A percentile compares a stretch with the other conserved stretches of the same genome.
These are phyloP conservation scores for Watsonalla cultraria DNA, from an alignment of 2,888 invertebrate species.

Conservation along the genomic window DNA sequence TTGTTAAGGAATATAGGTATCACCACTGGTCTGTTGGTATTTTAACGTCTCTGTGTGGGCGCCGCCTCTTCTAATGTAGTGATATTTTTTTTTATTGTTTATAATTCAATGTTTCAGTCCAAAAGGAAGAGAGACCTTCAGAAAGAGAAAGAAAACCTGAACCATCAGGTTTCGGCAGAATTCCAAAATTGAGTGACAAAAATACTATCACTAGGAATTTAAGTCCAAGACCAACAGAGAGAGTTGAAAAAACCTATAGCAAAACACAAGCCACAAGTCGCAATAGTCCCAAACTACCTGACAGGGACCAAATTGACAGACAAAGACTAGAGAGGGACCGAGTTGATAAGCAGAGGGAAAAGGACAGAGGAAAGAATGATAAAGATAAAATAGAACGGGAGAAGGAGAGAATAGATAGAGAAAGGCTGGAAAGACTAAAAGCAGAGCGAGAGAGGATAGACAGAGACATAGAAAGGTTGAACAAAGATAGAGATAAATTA, in stretches of 20 bases:
- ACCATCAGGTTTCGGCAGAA: constrained; percentile 54
- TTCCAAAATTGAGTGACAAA: constrained; percentile 75
- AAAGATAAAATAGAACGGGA: constrained; percentile 24
- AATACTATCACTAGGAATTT: constrained; percentile 35
- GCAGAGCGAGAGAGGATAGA: constrained; percentile 67
- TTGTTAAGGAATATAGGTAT: no score
- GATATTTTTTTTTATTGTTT: no score
- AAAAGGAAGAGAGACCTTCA: constrained; percentile 44
- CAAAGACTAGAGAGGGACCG: constrained; percentile 24
- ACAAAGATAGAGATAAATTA: constrained; percentile 56
- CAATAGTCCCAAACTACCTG: background rate
- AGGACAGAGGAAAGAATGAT: constrained; percentile 14
- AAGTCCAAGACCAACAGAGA: constrained; percentile 38
- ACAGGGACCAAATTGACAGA: constrained; percentile 15
- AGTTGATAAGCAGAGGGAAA: constrained; percentile 24
- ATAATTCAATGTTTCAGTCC: constrained; percentile 23
- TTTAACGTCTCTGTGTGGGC: no score
- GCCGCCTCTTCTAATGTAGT: no score
- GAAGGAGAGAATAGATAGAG: constrained; percentile 38
- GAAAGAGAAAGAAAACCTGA: constrained; percentile 57
- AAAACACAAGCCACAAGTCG: background rate
- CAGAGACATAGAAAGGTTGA: constrained; percentile 60
- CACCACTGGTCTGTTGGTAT: no score
- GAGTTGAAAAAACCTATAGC: constrained; percentile 19
- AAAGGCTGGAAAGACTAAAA: constrained; percentile 57